phyloP scores from a whole-genome alignment of 1,140 invertebrate species.

The Brachionus sp. region DNA sequence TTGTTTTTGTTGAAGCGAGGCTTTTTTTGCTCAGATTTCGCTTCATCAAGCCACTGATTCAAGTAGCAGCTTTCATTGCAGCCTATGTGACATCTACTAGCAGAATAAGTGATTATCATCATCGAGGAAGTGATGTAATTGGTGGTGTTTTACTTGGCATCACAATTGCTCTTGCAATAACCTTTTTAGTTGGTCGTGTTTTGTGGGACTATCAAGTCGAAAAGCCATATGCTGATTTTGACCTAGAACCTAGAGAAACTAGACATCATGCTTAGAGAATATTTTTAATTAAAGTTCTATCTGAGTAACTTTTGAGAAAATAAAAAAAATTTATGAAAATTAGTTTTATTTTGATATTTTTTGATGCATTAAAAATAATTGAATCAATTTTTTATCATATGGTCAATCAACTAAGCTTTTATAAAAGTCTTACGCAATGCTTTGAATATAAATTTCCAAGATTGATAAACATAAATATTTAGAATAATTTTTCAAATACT shows the following conservation, averaged over 20 bases:
- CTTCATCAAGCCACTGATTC: conserved; percentile 37
- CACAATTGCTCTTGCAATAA: not conserved
- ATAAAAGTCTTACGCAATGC: not conserved
- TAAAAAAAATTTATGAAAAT: too few species aligned
- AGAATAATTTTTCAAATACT: not conserved
- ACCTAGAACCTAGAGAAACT: not conserved
- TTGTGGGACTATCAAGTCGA: conserved; percentile 42
- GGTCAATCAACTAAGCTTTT: not conserved
- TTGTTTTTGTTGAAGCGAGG: conserved; percentile 51
- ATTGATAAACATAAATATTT: not conserved
- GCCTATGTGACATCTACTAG: conserved; percentile 61
- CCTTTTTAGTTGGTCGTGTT: conserved; percentile 28
- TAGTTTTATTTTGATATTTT: not conserved
- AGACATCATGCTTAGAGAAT: not conserved
- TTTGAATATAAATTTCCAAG: not conserved
- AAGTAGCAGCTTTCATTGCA: conserved; percentile 26
- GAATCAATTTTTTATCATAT: not conserved
- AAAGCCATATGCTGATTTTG: conserved; percentile 37
- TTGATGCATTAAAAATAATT: not conserved
- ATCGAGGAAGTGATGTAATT: conserved; percentile 79
- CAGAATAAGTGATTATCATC: conserved; percentile 82
- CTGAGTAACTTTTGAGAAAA: too few species aligned
- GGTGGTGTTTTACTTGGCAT: conserved; percentile 65
- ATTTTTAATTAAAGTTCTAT: not conserved
- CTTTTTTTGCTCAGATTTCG: not conserved